Evolutionary conservation across 2,113 vertebrate genomes (phyloP).

Genomic region (Rutilus rutilus): DNA sequence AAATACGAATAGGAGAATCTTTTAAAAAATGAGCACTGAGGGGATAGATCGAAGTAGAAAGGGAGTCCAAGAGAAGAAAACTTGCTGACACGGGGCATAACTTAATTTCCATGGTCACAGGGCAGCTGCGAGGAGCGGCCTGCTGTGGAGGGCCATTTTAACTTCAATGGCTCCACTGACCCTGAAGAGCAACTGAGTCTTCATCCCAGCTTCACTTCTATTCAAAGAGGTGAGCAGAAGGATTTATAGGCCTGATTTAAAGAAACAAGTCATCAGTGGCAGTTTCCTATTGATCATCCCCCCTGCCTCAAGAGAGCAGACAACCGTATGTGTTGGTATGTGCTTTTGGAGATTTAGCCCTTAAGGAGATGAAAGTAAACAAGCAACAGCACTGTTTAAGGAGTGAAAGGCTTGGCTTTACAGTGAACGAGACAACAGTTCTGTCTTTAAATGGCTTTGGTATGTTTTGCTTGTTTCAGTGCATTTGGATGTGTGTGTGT

Average conservation of each 20-base stretch:
- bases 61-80: slow-evolving; percentile 79
- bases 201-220: slow-evolving; percentile 86
- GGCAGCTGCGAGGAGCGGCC: slow-evolving; percentile 99
- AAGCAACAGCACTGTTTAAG: background rate
- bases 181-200: slow-evolving; percentile 95
- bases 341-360: slow-evolving; percentile 33
- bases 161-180: slow-evolving; percentile 99
- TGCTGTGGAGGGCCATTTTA: slow-evolving; percentile 98
- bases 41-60: slow-evolving; percentile 67
- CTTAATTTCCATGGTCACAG: slow-evolving; percentile 99
- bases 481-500: background rate
- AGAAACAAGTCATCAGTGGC: slow-evolving; percentile 36
- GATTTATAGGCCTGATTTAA: slow-evolving; percentile 90
- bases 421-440: background rate
- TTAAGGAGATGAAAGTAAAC: slow-evolving; percentile 32
- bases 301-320: slow-evolving; percentile 29
- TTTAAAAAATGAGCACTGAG: slow-evolving; percentile 68
- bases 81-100: slow-evolving; percentile 99
- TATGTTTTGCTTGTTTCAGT: slow-evolving; percentile 1
- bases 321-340: slow-evolving; percentile 13
- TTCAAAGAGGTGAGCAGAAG: slow-evolving; percentile 93
- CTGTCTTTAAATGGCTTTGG: background rate
- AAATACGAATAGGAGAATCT: slow-evolving; percentile 53
- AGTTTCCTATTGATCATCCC: slow-evolving; percentile 32
- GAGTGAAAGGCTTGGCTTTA: background rate